Evolutionary conservation across 2,888 invertebrate genomes (phyloP), one percentile per base, ranked within the genome.

Genomic region (Drosophila melanosoma): DNA sequence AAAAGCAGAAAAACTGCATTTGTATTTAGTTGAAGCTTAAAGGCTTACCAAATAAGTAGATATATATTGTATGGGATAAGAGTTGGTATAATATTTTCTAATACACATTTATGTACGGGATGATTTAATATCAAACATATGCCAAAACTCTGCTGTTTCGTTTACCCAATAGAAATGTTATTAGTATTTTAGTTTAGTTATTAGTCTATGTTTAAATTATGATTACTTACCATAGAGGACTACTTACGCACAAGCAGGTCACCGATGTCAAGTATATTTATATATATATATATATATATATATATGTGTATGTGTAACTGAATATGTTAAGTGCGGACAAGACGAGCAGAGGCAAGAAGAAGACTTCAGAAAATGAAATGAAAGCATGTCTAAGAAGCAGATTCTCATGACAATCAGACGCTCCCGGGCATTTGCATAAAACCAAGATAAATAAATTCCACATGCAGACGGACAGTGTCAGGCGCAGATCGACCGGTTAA

Each of bases 401-500:
- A 76, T 73, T 73, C 77, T 63, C 82, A 75, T 75, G 80, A 82
- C 82, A 80, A 77, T 80, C 82, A 65, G 57, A 59, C 61, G 75
- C 82, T 70, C n/a, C 33, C 12, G 70, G 74, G 62, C 73, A 82
- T 82, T 82, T 82, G 73, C 82, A 82, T 82, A 82, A 82, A 75
- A 69, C 74, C 69, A 82, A 82, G 74, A 80, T 82, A 82, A 82
- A 82, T 82, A 82, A 74, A 82, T 75, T 79, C 69, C 61, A 59
- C 38, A 61, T 60, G 70, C 52, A 72, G 77, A 69, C 74, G 68
- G 63, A 69, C 66, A 70, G 66, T 76, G 72, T 70, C 80, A 78
- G 77, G 60, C 73, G 70, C 69, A 77, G 82, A 77, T 82, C 82
- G 83, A 82, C 75, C 82, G 78, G 82, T 74, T 82, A 82, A 80